Base-by-base conservation (phyloP, 2,888 invertebrate species). In the Eupithecia subumbrata region DNA sequence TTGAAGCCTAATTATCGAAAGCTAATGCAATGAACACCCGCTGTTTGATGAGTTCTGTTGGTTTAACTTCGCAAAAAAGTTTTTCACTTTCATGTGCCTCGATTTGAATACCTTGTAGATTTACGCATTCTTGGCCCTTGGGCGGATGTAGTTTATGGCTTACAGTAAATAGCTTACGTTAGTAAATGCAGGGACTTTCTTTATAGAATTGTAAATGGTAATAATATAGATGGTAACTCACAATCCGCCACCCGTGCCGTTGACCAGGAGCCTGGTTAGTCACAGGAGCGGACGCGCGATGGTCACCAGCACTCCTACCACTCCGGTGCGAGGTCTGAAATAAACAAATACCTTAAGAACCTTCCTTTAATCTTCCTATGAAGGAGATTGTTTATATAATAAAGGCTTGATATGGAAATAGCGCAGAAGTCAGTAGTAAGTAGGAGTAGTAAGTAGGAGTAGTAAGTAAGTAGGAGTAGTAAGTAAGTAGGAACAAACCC, bases 201-300 rank as follows among this genome's bases (percentile, higher is more conserved):
- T 22, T 56, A 56, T 56, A 22, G 11, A 9, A n/a, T n/a, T 52
- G 2, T 0, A 67, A 72, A 12, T 18, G 12, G 68, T 25, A 25
- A 48, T 79, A 66, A 66, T n/a, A n/a, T 30, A 5, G 18, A n/a
- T 30, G n/a, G 34, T 30, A 43, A 82, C 94, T 93, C 89, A 94
- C 94, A 94, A 90, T 93, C 93, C 94, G 92, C 93, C 93, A 83
- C 92, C 94, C 94, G 94, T 95, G 83, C 93, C 94, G 91, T 91
- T 85, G 75, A 91, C 91, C 81, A 93, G 88, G 75, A 88, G 87
- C 87, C 93, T 90, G 86, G 91, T 93, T 94, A 94, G 94, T 95
- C 94, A 94, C 91, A 94, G 93, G 87, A 93, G 90, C 81, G 94
- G 93, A 71, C 92, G 91, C 83, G 90, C 88, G 79, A 93, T 86